Evolutionary conservation across 2,888 invertebrate genomes (phyloP).

Genomic region (Harmothoe impar): DNA sequence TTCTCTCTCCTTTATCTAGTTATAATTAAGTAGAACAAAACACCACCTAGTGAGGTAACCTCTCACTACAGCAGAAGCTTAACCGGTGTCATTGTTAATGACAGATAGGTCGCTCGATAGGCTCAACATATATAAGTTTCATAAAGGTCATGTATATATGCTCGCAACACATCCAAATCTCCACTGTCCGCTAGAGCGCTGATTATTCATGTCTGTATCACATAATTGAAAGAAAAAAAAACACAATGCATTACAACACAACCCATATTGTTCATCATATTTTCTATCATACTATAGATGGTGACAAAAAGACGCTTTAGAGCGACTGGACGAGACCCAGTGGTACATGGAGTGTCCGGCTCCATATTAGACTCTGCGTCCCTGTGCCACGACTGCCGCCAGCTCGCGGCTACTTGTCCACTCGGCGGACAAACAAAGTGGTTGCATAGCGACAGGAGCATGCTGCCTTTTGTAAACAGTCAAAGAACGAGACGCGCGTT

Average conservation of each 20-base stretch:
- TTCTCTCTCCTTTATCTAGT: constrained; percentile 19
- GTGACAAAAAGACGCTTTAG: background rate
- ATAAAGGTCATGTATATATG: constrained; percentile 35
- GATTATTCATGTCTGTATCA: constrained; percentile 19
- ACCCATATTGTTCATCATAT: constrained; percentile 13
- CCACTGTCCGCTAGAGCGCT: background rate
- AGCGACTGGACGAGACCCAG: background rate
- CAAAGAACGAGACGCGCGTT: constrained; percentile 47
- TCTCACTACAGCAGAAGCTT: constrained; percentile 28
- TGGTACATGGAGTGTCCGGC: constrained; percentile 26
- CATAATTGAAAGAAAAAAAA: constrained; percentile 30
- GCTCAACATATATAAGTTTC: constrained; percentile 3
- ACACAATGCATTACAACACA: constrained; percentile 37
- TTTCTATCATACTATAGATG: background rate
- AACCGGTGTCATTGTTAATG: background rate
- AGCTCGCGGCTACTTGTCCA: constrained; percentile 7
- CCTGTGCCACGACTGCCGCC: background rate
- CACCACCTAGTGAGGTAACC: background rate
- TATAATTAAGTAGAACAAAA: constrained; percentile 36
- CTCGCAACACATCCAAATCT: constrained; percentile 30
- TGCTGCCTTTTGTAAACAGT: constrained; percentile 58
- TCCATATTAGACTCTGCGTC: constrained; percentile 15
- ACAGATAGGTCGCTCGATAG: background rate
- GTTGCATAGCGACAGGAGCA: constrained; percentile 61
- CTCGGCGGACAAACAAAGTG: constrained; percentile 38